phyloP scores from a whole-genome alignment of 1,140 invertebrate genomes.

The Trachymyrmex cornetzi region DNA sequence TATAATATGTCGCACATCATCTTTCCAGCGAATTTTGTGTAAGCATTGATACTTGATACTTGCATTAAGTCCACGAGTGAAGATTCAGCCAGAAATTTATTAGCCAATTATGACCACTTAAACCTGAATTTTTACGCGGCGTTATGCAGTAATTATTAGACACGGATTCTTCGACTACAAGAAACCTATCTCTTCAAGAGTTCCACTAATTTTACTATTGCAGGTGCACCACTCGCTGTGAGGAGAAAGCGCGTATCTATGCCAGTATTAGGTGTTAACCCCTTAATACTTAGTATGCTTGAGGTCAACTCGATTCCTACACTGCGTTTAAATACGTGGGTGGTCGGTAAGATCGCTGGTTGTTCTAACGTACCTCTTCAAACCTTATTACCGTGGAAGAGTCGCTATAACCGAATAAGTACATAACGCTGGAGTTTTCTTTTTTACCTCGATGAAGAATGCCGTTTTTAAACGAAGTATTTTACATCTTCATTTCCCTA shows the following conservation, averaged over 20 bases:
- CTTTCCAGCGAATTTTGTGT: constrained; percentile 26
- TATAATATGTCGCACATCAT: constrained; percentile 24
- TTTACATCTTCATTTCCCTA: not conserved
- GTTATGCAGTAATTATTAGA: constrained; percentile 16
- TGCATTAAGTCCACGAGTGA: constrained; percentile 54
- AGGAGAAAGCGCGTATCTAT: constrained; percentile 39
- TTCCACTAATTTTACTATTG: constrained; percentile 7
- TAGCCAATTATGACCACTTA: constrained; percentile 53
- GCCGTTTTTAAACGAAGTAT: not conserved
- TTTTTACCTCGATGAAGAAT: not conserved
- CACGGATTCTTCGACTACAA: constrained; percentile 20
- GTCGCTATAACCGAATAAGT: not conserved
- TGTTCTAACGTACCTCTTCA: not conserved
- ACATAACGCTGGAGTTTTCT: not conserved
- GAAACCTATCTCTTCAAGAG: not conserved
- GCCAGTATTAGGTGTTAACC: constrained; percentile 30
- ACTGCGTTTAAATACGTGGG: not conserved
- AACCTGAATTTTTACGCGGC: constrained; percentile 46
- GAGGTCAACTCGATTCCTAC: constrained; percentile 45
- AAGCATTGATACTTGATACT: constrained; percentile 38
- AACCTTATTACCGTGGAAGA: constrained; percentile 3
- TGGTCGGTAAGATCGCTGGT: constrained; percentile 6
- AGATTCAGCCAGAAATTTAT: constrained; percentile 36
- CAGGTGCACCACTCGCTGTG: not conserved
- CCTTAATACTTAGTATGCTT: constrained; percentile 23